phyloP scores from a whole-genome alignment of 2,113 vertebrate species.

The Melanerpes formicivorus region DNA sequence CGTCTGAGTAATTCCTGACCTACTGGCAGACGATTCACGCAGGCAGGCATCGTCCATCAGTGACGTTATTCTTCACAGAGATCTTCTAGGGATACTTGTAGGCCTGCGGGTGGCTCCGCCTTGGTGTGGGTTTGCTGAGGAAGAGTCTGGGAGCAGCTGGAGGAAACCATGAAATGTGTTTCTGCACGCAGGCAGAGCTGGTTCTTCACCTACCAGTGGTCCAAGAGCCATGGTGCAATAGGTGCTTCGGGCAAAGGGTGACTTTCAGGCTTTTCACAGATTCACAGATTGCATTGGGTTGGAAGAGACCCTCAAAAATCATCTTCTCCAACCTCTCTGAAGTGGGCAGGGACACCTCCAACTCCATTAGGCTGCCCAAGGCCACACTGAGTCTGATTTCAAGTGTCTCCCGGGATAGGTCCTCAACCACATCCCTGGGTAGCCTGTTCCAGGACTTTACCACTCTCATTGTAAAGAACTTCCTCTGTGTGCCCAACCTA shows the following conservation, averaged over 20 bases:
- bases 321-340: too few species aligned
- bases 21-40: background rate
- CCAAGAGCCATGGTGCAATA: background rate
- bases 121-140: background rate
- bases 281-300: too few species aligned
- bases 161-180: rapidly evolving
- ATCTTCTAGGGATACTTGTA: background rate
- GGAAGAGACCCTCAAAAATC: too few species aligned
- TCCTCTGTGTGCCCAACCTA: too few species aligned
- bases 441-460: too few species aligned
- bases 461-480: too few species aligned
- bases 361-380: too few species aligned
- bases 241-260: background rate
- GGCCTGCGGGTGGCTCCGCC: background rate
- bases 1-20: conserved; percentile 63
- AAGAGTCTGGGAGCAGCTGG: background rate
- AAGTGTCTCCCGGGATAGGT: too few species aligned
- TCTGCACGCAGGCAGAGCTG: background rate
- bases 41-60: conserved; percentile 41
- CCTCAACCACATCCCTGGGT: too few species aligned
- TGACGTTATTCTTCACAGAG: background rate
- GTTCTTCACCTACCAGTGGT: background rate
- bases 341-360: too few species aligned
- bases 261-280: background rate
- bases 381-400: too few species aligned